Percentiles rank a stretch among this genome's conserved stretches.
These are phyloP conservation scores for Trialeurodes vaporariorum DNA, from an alignment of 1,140 invertebrate genomes.

Conservation along the genomic window DNA sequence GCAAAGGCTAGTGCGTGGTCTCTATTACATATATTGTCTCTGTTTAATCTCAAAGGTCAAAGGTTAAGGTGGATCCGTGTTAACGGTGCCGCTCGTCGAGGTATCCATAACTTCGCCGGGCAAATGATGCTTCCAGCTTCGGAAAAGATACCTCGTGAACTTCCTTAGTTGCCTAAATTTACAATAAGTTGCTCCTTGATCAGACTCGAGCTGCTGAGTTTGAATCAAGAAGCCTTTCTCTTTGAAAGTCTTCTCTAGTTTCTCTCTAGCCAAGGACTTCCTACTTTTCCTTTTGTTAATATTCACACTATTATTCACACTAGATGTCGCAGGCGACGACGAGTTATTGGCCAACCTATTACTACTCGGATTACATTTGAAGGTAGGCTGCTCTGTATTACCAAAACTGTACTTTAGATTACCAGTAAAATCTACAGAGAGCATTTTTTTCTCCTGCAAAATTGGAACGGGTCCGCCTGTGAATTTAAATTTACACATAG, in stretches of 20 bases:
- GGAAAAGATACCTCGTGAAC: conserved; percentile 80
- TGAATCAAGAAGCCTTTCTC: conserved; percentile 87
- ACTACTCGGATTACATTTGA: not conserved
- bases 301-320: not conserved
- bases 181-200: conserved; percentile 84
- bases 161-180: conserved; percentile 84
- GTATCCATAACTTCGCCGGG: conserved; percentile 54
- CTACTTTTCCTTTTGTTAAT: conserved; percentile 47
- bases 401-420: not conserved
- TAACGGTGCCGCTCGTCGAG: not conserved
- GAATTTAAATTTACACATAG: conserved; percentile 88
- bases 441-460: conserved; percentile 79
- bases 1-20: too few species aligned
- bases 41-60: too few species aligned
- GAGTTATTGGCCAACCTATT: not conserved
- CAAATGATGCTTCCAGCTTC: conserved; percentile 86
- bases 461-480: conserved; percentile 76
- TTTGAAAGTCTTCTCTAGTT: conserved; percentile 81
- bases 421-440: conserved; percentile 38
- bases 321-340: not conserved
- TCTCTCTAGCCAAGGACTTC: conserved; percentile 71
- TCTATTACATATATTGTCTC: too few species aligned
- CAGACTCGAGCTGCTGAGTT: conserved; percentile 81
- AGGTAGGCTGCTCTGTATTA: not conserved
- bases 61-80: not conserved